A percentile compares a stretch with the other conserved stretches of the same genome.
These are phyloP conservation scores for Tiliqua scincoides DNA, from an alignment of 2,113 vertebrate genomes.

Conservation along the genomic window DNA sequence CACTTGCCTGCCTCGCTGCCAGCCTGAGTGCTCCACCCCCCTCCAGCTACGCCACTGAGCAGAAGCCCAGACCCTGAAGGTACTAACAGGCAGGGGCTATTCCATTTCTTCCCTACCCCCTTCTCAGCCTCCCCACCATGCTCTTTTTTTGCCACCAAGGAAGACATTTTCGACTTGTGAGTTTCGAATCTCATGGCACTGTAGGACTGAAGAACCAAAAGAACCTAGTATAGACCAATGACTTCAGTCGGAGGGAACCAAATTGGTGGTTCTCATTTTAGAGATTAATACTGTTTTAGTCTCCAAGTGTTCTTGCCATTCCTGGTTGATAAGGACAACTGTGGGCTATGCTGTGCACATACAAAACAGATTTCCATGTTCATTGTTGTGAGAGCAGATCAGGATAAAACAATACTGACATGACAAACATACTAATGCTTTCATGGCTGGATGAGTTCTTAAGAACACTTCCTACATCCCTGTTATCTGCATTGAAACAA, in stretches of 20 bases:
- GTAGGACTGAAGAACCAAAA: not conserved
- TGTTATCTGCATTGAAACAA: not conserved
- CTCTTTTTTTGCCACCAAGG: not conserved
- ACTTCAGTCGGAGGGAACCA: not conserved
- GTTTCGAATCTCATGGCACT: not conserved
- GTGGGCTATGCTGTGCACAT: not conserved
- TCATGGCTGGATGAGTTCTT: too few relatives aligned
- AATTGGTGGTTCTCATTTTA: not conserved
- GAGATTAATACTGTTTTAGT: not conserved
- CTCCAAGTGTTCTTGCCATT: not conserved
- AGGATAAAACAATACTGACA: not conserved
- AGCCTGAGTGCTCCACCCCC: too few relatives aligned
- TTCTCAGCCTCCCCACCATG: too few relatives aligned
- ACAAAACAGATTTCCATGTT: not conserved
- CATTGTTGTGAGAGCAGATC: not conserved
- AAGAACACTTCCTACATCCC: not conserved
- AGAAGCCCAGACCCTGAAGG: not conserved
- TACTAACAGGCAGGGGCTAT: not conserved
- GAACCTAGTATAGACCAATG: not conserved
- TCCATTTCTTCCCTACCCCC: not conserved
- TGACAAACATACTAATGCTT: too few relatives aligned
- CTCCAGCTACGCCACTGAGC: too few relatives aligned
- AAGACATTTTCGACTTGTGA: not conserved
- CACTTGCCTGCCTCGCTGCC: too few relatives aligned
- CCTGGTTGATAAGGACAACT: not conserved